phyloP scores from a whole-genome alignment of 2,797 vertebrate species.

The Natrix natrix region DNA sequence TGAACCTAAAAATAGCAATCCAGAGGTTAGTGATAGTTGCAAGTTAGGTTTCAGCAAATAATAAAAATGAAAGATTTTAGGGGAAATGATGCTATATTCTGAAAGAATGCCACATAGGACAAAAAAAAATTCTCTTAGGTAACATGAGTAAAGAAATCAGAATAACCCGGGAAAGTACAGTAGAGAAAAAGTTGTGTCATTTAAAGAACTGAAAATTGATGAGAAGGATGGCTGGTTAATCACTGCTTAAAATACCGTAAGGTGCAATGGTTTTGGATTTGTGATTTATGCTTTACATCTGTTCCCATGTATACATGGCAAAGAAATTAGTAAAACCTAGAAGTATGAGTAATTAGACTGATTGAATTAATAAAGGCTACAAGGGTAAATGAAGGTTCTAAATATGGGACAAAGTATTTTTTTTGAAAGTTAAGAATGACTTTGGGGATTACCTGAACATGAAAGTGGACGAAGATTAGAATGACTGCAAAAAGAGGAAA shows the following conservation, averaged over 20 bases:
- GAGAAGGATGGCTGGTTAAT: background rate
- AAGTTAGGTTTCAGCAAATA: background rate
- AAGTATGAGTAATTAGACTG: background rate
- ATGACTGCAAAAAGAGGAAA: background rate
- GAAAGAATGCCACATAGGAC: background rate
- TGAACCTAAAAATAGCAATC: background rate
- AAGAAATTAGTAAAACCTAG: background rate
- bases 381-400: background rate
- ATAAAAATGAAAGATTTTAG: background rate
- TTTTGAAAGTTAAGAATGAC: background rate
- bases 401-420: background rate
- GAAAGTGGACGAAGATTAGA: background rate
- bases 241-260: background rate
- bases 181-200: background rate
- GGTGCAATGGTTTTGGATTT: background rate
- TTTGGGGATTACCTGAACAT: background rate
- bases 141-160: background rate
- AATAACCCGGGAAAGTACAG: background rate
- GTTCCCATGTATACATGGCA: background rate
- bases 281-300: background rate
- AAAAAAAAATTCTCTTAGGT: background rate
- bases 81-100: background rate
- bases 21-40: background rate
- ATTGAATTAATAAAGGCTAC: background rate
- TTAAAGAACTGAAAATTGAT: background rate